phyloP scores from a whole-genome alignment of 1,140 invertebrate species.

The Eueides isabella region DNA sequence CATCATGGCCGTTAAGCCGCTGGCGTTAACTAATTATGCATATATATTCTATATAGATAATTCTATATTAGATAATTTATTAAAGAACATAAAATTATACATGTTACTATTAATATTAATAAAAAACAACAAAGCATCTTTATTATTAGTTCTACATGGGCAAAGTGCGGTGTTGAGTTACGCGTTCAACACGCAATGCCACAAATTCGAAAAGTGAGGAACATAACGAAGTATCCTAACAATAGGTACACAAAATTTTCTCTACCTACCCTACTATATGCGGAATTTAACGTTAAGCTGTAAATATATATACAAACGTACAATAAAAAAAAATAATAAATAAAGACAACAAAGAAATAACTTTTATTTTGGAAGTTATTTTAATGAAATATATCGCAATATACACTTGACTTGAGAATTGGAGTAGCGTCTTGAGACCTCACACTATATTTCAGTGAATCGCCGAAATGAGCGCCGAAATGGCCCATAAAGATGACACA shows the following conservation, averaged over 20 bases:
- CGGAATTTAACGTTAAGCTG: too few species aligned
- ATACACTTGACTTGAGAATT: slow-evolving; percentile 33
- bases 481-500: slow-evolving; percentile 70
- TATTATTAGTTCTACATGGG: too few species aligned
- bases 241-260: too few species aligned
- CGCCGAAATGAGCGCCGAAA: slow-evolving; percentile 64
- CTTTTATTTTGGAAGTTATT: background rate
- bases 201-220: too few species aligned
- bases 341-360: background rate
- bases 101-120: too few species aligned
- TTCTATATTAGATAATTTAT: background rate
- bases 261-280: too few species aligned
- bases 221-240: too few species aligned
- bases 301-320: too few species aligned
- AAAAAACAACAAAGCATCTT: too few species aligned
- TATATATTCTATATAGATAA: slow-evolving; percentile 3
- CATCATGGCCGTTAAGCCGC: background rate
- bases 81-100: too few species aligned
- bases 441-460: slow-evolving; percentile 58
- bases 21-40: slow-evolving; percentile 3
- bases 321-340: background rate
- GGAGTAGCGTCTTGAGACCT: slow-evolving; percentile 48
- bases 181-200: too few species aligned
- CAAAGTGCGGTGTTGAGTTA: too few species aligned
- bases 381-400: slow-evolving; percentile 37